Evolutionary conservation across 2,888 invertebrate species (phyloP).

Genomic region (Callosobruchus maculatus): DNA sequence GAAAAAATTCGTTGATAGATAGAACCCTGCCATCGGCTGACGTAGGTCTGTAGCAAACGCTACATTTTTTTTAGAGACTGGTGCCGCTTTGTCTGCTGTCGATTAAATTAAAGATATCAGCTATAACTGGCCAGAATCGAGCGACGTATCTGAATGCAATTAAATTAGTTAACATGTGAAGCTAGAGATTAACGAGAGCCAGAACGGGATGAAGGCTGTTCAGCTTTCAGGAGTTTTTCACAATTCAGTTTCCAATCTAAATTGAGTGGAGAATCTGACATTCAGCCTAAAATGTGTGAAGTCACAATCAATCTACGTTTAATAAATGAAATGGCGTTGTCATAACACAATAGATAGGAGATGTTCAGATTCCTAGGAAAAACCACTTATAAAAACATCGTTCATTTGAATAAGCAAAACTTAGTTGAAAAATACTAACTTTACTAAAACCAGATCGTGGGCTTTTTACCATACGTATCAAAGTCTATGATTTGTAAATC

Average conservation of each 20-base stretch:
- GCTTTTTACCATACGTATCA: no score
- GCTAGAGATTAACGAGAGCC: neutral
- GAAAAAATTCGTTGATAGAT: neutral
- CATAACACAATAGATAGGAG: no score
- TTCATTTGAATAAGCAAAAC: no score
- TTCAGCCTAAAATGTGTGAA: no score
- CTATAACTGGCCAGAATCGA: neutral
- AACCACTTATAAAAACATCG: no score
- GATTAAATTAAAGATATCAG: neutral
- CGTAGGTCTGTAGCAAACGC: neutral
- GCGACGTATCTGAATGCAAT: no score
- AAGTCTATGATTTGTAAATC: no score
- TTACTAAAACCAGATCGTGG: no score
- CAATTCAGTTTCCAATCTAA: neutral
- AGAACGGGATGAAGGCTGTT: neutral
- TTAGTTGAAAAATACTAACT: no score
- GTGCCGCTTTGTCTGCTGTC: neutral
- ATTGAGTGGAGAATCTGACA: neutral
- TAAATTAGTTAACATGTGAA: neutral
- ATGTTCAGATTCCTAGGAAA: no score
- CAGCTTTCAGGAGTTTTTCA: neutral
- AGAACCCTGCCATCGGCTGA: neutral
- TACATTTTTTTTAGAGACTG: neutral
- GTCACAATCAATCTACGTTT: no score
- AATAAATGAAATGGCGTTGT: no score